Evolutionary conservation across 2,113 vertebrate genomes (phyloP), one percentile per base, ranked within the genome.

Genomic region (Lepisosteus oculatus): DNA sequence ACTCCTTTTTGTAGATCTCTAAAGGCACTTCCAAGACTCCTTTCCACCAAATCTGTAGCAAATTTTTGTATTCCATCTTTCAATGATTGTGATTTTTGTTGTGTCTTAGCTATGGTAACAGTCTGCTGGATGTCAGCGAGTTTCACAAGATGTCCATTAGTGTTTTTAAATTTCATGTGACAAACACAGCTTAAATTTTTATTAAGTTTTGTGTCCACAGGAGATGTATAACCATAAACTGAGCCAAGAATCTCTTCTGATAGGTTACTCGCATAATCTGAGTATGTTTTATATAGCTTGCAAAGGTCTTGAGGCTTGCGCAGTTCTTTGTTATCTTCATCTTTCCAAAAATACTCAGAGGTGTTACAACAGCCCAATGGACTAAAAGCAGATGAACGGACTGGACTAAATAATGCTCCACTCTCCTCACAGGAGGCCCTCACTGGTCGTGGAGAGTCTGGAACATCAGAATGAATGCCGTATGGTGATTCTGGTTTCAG

Each of bases 1-100:
- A 99, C 94, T 0, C 97, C 95, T 86, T 95, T 98, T 14, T 97
- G 96, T 5, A 99, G 84, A 80, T 99, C 97, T 85, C 95, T 92
- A 81, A 99, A 93, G 6, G 97, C 97, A 72, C 90, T 93, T 45
- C 95, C 95, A 78, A 99, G 87, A 80, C 97, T 98, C 88, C 90
- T 98, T 79, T 98, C 97, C 64, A 99, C 96, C 68, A 99, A 85
- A 64, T 98, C 97, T 12, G 92, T 57, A 68, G 97, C 96, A 85
- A 97, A 97, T 83, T 90, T 95, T 78, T 99, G 97, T 85, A 99
- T 96, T 69, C 94, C 94, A 15, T 94, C 93, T 78, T 93, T 96
- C 72, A 97, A 84, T 80, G 93, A 88, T 72, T 92, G 84, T 3
- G 95, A 89, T 77, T 87, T 95, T 68, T 86, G 86, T 79, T 94